phyloP scores from a whole-genome alignment of 35 echinoderm and acorn worm genomes.

The Anneissia japonica region DNA sequence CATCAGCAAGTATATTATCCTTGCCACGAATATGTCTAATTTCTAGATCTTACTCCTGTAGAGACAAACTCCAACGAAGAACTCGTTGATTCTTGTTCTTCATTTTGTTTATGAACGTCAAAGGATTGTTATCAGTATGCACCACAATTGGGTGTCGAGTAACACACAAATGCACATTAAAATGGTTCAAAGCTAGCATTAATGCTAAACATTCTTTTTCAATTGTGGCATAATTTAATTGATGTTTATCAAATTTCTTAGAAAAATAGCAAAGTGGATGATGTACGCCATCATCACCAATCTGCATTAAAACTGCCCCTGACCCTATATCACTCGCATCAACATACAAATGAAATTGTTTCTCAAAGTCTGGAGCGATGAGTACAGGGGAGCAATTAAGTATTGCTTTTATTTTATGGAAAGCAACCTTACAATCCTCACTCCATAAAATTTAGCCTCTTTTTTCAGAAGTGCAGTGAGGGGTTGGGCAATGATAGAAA shows the following conservation, averaged over 20 bases:
- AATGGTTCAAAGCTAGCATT: constrained; percentile 19
- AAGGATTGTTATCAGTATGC: neutral
- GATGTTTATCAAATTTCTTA: constrained; percentile 51
- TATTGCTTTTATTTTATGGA: constrained; percentile 50
- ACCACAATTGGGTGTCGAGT: neutral
- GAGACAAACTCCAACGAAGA: neutral
- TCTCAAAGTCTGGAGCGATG: constrained; percentile 38
- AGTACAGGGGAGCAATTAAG: constrained; percentile 43
- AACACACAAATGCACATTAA: neutral
- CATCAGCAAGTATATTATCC: neutral
- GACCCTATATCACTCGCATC: constrained; percentile 61
- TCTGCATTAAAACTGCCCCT: constrained; percentile 51
- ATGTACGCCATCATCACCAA: constrained; percentile 32
- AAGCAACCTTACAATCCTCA: constrained; percentile 36
- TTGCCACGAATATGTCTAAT: neutral
- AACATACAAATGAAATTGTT: constrained; percentile 44
- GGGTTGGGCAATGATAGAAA: neutral
- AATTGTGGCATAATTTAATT: constrained; percentile 46
- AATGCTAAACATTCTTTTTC: constrained; percentile 50
- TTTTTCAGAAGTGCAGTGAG: constrained; percentile 47
- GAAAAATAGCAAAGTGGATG: constrained; percentile 68
- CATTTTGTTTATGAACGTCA: neutral
- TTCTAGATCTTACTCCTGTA: neutral
- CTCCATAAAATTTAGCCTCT: constrained; percentile 39
- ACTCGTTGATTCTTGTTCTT: constrained; percentile 4